These are phyloP conservation scores for Pammene fasciana DNA, from an alignment of 2,888 invertebrate species.

Conservation along the genomic window DNA sequence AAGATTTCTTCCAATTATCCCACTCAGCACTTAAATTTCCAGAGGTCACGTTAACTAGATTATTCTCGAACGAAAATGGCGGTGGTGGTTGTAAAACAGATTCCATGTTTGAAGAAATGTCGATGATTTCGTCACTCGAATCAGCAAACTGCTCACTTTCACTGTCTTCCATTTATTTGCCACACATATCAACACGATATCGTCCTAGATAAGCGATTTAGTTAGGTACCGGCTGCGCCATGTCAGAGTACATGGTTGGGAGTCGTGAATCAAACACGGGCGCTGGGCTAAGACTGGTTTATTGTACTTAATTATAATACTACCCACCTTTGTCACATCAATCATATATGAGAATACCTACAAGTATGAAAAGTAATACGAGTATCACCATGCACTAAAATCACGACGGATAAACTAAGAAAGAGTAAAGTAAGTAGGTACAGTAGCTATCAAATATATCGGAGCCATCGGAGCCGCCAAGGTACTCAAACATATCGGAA, in stretches of 20 bases:
- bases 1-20: constrained; percentile 14
- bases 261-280: constrained; percentile 11
- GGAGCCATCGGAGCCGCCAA: no score
- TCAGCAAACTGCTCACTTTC: neutral
- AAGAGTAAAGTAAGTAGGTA: no score
- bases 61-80: neutral
- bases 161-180: neutral
- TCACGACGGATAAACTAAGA: no score
- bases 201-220: neutral
- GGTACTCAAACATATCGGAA: no score
- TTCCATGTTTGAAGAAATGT: neutral
- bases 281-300: no score
- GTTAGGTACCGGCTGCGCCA: neutral
- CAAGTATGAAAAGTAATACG: no score
- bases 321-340: no score
- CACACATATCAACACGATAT: neutral
- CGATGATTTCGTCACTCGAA: neutral
- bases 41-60: constrained; percentile 14
- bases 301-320: no score
- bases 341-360: no score
- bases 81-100: neutral
- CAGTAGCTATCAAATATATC: no score
- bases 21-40: constrained; percentile 14
- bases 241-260: neutral
- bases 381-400: no score